Evolutionary conservation across 2,797 vertebrate genomes (phyloP), one percentile per base, ranked within the genome.

Genomic region (Rhinella marina): DNA sequence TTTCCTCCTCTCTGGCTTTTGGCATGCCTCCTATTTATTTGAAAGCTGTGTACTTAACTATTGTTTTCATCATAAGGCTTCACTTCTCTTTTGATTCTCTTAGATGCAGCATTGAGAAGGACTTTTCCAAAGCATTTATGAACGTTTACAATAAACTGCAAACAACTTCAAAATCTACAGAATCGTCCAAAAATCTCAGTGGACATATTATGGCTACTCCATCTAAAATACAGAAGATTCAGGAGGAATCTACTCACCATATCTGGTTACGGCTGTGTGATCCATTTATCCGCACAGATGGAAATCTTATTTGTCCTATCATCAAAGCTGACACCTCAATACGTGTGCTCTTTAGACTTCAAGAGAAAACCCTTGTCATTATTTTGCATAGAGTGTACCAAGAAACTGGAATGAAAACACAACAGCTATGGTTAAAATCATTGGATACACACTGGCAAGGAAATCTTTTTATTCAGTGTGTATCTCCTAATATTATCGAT

Each of bases 271-370:
- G 79, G 21, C 56, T 81, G 79, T 29, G 79, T 27, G 79, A 81
- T 61, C 17, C 79, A 32, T 81, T 81, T 56, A 41, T 61, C 25
- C 79, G 79, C 1, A 81, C 79, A 21, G 79, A 81, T 41, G 79
- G 79, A 19, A 81, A 81, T 81, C 25, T 56, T 19, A 81, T 81
- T 61, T 81, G 79, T 21, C 79, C 79, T 7, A 61, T 81, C n/a
- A 81, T 81, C 32, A 81, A 62, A 81, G 79, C 79, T 32, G 79
- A 81, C 48, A 48, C 57, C 57, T 81, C 79, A 9, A 62, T 81
- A 50, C 79, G 79, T 9, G 79, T 81, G 17, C 57, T 81, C 27
- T 62, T 19, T 57, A 81, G 23, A 48, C 56, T 81, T 7, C 79
- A 32, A 41, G 21, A 62, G 9, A 32, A 62, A 61, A 25, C 12